Percentiles rank a stretch among this genome's conserved stretches.
Conservation (phyloP, 2,113 vertebrate species). For the Alligator mississippiensis region DNA sequence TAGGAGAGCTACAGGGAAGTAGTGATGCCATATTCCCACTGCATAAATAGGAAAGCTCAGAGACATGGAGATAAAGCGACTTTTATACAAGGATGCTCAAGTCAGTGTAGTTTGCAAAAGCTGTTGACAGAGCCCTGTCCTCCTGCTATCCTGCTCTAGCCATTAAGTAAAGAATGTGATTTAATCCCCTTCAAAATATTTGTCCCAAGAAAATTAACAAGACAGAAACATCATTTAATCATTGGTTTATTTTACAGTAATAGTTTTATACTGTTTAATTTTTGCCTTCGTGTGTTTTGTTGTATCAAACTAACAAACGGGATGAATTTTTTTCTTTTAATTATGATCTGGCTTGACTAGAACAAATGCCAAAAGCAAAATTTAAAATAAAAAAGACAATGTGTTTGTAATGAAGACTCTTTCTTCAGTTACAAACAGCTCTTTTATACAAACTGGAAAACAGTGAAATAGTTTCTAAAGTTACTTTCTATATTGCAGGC, state of each 20-base stretch:
- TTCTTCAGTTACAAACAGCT: background rate
- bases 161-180: conserved; percentile 32
- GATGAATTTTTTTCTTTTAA: background rate
- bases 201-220: background rate
- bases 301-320: background rate
- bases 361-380: background rate
- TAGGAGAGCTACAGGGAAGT: conserved; percentile 55
- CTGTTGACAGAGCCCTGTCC: background rate
- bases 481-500: conserved; percentile 37
- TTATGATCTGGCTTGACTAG: conserved; percentile 49
- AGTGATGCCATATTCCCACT: conserved; percentile 11
- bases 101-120: conserved; percentile 10
- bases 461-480: conserved; percentile 28
- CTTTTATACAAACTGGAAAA: conserved; percentile 42
- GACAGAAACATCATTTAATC: conserved; percentile 11
- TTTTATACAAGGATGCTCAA: conserved; percentile 14
- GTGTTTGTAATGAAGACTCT: background rate
- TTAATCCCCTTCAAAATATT: conserved; percentile 22
- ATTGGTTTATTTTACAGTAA: background rate
- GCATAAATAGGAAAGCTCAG: background rate
- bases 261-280: conserved; percentile 39
- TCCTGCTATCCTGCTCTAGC: conserved; percentile 31
- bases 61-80: background rate
- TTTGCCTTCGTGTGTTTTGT: conserved; percentile 19
- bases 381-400: background rate